Conservation (phyloP, 2,888 invertebrate genomes). For the Dryobotodes eremita region DNA sequence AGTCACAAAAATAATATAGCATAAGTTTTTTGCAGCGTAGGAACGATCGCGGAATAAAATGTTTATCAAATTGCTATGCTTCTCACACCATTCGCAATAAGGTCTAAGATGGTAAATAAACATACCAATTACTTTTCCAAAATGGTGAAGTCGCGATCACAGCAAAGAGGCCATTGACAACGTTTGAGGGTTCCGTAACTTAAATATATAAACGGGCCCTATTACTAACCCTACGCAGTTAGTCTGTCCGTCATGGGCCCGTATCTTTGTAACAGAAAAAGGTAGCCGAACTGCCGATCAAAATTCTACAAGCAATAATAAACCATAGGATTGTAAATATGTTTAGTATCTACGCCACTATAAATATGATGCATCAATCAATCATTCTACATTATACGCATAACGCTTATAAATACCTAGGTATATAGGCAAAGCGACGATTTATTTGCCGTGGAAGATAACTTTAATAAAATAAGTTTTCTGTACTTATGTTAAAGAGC, state of each 20-base stretch:
- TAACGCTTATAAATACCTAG: not conserved
- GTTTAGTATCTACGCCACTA: not conserved
- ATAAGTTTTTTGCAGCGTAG: not conserved
- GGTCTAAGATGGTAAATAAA: not conserved
- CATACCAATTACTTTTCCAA: not conserved
- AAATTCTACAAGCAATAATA: not conserved
- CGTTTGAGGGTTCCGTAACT: not conserved
- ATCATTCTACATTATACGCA: not conserved
- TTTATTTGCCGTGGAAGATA: not conserved
- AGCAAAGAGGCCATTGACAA: not conserved
- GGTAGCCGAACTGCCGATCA: not conserved
- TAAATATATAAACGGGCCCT: not conserved
- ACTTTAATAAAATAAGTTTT: constrained; percentile 4
- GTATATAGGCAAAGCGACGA: not conserved
- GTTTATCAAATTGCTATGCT: not conserved
- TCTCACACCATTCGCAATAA: not conserved
- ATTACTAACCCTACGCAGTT: not conserved
- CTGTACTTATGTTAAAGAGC: constrained; percentile 5
- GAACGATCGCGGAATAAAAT: not conserved
- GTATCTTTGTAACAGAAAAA: not conserved
- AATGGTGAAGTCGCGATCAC: not conserved
- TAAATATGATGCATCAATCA: not conserved
- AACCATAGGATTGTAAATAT: not conserved
- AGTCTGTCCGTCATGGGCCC: not conserved
- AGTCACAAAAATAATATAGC: not conserved